phyloP scores from a whole-genome alignment of 2,113 vertebrate genomes.

The Lagenorhynchus albirostris region DNA sequence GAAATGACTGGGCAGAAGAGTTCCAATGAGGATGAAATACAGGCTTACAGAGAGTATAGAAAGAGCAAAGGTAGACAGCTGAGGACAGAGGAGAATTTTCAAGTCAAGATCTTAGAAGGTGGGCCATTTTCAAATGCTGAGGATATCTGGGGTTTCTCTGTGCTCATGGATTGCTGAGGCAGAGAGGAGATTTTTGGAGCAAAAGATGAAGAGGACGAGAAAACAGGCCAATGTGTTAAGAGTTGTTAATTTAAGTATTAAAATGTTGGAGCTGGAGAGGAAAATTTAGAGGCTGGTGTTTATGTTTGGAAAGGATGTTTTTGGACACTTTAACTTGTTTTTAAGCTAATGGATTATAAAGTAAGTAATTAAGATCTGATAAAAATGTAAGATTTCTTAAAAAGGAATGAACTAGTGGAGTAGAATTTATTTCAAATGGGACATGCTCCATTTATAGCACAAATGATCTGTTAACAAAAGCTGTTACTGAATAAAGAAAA shows the following conservation, averaged over 20 bases:
- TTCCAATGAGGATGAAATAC: background rate
- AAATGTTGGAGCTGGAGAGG: background rate
- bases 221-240: background rate
- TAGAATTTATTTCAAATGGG: background rate
- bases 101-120: background rate
- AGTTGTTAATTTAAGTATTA: background rate
- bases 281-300: background rate
- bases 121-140: background rate
- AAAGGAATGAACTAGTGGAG: background rate
- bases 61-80: background rate
- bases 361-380: background rate
- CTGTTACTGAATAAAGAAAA: background rate
- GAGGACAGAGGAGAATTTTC: background rate
- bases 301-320: background rate
- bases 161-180: background rate
- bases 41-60: background rate
- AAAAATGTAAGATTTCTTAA: slow-evolving; percentile 2
- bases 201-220: background rate
- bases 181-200: background rate
- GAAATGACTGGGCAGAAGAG: background rate
- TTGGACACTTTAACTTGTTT: background rate
- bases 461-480: background rate
- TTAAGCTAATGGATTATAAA: background rate
- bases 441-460: background rate
- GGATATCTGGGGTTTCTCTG: background rate